Evolutionary conservation across 2,113 vertebrate genomes (phyloP).

Genomic region (Brevimyrus niger): DNA sequence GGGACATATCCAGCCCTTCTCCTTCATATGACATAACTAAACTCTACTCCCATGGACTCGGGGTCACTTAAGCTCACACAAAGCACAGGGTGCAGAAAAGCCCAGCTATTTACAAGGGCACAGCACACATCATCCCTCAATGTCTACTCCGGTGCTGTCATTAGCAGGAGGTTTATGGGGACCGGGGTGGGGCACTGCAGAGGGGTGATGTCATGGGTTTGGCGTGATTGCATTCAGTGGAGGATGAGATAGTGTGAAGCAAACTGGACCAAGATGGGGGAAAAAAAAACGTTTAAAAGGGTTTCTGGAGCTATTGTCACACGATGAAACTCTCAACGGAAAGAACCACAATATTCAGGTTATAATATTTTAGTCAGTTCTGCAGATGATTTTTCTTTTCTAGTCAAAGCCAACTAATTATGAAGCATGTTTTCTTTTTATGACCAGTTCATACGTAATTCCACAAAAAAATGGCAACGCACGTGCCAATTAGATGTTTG

Average conservation of each 20-base stretch:
- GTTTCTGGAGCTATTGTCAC: background rate
- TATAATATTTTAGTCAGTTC: background rate
- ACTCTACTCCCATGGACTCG: background rate
- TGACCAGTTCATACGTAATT: background rate
- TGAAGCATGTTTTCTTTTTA: background rate
- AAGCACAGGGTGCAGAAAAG: background rate
- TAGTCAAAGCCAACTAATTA: background rate
- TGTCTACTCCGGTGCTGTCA: background rate
- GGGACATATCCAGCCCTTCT: background rate
- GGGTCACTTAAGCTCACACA: background rate
- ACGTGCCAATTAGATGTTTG: background rate
- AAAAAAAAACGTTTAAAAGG: background rate
- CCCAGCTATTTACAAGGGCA: background rate
- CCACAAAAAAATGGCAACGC: background rate
- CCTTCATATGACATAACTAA: background rate
- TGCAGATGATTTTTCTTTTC: background rate
- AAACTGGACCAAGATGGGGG: background rate
- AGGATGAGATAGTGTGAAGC: conserved; percentile 23
- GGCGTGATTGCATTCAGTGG: conserved; percentile 39
- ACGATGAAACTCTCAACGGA: background rate
- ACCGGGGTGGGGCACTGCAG: conserved; percentile 19
- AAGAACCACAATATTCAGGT: background rate
- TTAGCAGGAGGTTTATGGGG: conserved; percentile 12
- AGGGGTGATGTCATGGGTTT: conserved; percentile 48
- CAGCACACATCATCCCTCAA: background rate